Percentiles rank a stretch among this genome's conserved stretches.
phyloP scores from a whole-genome alignment of 2,888 invertebrate genomes.

The Latheticus oryzae region DNA sequence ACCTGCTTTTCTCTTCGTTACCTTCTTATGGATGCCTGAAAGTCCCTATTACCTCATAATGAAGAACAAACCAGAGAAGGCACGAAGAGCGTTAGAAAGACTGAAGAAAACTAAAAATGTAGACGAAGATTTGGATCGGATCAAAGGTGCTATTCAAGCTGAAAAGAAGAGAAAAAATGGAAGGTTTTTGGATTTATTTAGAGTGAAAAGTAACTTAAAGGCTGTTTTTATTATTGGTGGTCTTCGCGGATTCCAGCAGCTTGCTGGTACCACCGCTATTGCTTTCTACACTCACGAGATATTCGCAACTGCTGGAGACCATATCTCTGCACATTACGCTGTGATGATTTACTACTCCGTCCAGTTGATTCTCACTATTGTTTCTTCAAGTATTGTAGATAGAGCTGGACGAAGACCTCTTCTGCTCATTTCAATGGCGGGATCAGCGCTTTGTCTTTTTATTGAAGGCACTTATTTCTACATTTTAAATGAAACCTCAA shows the following conservation, averaged over 20 bases:
- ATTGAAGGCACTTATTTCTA: constrained; percentile 66
- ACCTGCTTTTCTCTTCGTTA: constrained; percentile 29
- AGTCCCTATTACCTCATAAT: constrained; percentile 37
- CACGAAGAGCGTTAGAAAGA: constrained; percentile 20
- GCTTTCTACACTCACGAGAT: constrained; percentile 72
- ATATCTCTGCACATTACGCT: constrained; percentile 62
- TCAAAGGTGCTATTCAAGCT: constrained; percentile 45
- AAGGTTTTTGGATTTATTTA: constrained; percentile 50
- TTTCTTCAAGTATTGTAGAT: constrained; percentile 72
- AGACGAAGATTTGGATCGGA: constrained; percentile 48
- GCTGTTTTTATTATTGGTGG: constrained; percentile 51
- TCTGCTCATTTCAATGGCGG: constrained; percentile 67
- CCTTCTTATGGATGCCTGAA: constrained; percentile 39
- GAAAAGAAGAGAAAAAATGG: constrained; percentile 44
- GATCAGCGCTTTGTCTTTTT: constrained; percentile 63
- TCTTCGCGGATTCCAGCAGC: constrained; percentile 60
- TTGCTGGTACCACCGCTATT: constrained; percentile 74
- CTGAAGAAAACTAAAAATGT: constrained; percentile 42
- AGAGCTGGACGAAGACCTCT: constrained; percentile 68
- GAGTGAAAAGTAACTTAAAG: constrained; percentile 50
- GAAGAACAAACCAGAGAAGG: constrained; percentile 15
- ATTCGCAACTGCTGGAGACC: constrained; percentile 62
- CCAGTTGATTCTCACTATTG: constrained; percentile 69
- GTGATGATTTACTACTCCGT: constrained; percentile 64
- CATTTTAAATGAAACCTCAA: constrained; percentile 60